A percentile compares a stretch with the other conserved stretches of the same genome.
Evolutionary conservation across 2,113 vertebrate species (phyloP).

Genomic region (Scopus umbretta): DNA sequence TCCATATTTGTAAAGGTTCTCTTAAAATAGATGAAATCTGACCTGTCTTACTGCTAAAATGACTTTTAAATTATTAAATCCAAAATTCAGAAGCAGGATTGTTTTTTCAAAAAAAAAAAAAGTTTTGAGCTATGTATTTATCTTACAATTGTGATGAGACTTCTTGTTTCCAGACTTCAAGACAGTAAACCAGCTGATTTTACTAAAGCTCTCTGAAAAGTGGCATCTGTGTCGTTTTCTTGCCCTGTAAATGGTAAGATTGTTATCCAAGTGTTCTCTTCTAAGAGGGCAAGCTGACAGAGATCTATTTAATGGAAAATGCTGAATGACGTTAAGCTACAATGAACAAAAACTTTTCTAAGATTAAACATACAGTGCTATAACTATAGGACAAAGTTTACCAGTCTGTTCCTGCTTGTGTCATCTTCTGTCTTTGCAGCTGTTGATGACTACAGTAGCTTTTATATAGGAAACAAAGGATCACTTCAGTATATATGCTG

Average conservation of each 20-base stretch:
- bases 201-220: conserved; percentile 9
- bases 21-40: conserved; percentile 43
- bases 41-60: not conserved
- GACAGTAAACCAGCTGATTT: conserved; percentile 14
- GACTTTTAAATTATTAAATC: not conserved
- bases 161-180: conserved; percentile 16
- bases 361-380: conserved; percentile 57
- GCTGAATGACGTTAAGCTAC: conserved; percentile 39
- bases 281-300: not conserved
- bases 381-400: conserved; percentile 62
- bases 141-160: not conserved
- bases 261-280: not conserved
- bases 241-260: conserved; percentile 26
- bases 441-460: conserved; percentile 78
- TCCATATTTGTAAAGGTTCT: conserved; percentile 37
- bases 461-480: conserved; percentile 73
- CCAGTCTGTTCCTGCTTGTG: conserved; percentile 74
- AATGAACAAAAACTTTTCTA: conserved; percentile 63
- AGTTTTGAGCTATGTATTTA: not conserved
- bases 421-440: conserved; percentile 80
- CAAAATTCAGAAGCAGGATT: not conserved
- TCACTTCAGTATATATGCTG: conserved; percentile 58
- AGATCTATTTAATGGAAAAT: conserved; percentile 41
- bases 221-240: conserved; percentile 41
- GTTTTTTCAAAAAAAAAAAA: not conserved